Evolutionary conservation across 2,888 invertebrate genomes (phyloP).

Genomic region (Boloria euphrosyne): DNA sequence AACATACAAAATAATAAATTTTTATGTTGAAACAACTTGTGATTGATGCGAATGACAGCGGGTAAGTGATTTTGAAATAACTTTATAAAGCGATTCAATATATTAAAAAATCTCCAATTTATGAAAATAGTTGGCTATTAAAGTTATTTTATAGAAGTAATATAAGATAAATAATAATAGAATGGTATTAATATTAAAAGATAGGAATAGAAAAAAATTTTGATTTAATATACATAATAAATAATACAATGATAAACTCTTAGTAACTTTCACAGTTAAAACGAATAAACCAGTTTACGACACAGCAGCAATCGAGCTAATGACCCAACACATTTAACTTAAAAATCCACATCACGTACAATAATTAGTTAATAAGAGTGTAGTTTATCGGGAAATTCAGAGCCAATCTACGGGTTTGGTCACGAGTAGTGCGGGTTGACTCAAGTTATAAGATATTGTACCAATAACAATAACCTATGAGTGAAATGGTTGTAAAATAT

Average conservation of each 20-base stretch:
- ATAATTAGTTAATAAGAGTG: conserved; percentile 56
- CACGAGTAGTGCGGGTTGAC: conserved; percentile 50
- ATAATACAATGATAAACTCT: neutral
- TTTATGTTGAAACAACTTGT: too few relatives aligned
- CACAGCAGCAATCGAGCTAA: conserved; percentile 16
- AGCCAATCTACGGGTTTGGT: conserved; percentile 46
- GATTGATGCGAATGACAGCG: too few relatives aligned
- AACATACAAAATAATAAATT: too few relatives aligned
- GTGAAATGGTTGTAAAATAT: neutral
- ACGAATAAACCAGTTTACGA: neutral
- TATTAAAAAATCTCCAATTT: too few relatives aligned
- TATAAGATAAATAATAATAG: too few relatives aligned
- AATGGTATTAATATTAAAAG: too few relatives aligned
- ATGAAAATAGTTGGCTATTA: too few relatives aligned
- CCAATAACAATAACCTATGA: neutral
- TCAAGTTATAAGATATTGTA: conserved; percentile 35
- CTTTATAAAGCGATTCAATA: too few relatives aligned
- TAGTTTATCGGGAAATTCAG: conserved; percentile 62
- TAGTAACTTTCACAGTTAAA: neutral
- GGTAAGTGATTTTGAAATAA: too few relatives aligned
- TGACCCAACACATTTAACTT: conserved; percentile 31
- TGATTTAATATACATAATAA: neutral
- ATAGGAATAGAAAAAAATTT: too few relatives aligned
- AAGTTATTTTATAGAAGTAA: too few relatives aligned
- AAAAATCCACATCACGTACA: conserved; percentile 43